phyloP scores from a whole-genome alignment of 2,797 vertebrate genomes.

The Protosalanx chinensis region DNA sequence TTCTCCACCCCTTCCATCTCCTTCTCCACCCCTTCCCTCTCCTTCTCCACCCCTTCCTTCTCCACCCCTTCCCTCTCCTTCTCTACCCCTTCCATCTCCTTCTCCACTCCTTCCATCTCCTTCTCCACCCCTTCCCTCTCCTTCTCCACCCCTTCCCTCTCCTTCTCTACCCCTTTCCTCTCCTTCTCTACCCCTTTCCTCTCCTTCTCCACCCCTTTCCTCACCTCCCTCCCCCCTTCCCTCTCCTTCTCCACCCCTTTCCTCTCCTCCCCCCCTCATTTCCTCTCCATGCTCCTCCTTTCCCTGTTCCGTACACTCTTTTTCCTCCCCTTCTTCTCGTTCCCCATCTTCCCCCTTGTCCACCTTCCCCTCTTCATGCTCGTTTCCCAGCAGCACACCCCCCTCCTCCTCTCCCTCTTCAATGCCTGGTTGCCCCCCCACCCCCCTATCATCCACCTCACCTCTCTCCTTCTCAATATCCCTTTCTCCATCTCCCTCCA shows the following conservation, averaged over 20 bases:
- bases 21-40: background rate
- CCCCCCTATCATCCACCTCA: slow-evolving; percentile 7
- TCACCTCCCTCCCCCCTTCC: slow-evolving; percentile 15
- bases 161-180: slow-evolving; percentile 27
- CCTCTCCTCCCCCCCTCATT: slow-evolving; percentile 19
- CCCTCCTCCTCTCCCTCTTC: slow-evolving; percentile 31
- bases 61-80: background rate
- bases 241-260: slow-evolving; percentile 15
- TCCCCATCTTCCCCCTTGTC: slow-evolving; percentile 55
- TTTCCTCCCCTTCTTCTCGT: slow-evolving; percentile 6
- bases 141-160: background rate
- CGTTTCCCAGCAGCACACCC: slow-evolving; percentile 48
- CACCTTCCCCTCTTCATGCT: slow-evolving; percentile 49
- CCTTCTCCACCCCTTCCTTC: background rate
- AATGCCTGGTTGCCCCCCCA: slow-evolving; percentile 16
- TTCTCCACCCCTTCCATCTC: background rate
- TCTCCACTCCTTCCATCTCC: background rate
- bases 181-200: slow-evolving; percentile 48
- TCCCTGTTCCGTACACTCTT: slow-evolving; percentile 27
- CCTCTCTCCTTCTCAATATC: slow-evolving; percentile 16
- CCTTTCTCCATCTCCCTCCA: slow-evolving; percentile 8
- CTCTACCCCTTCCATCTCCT: slow-evolving; percentile 5
- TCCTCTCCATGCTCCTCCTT: slow-evolving; percentile 48
- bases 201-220: slow-evolving; percentile 28
- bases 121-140: slow-evolving; percentile 7